phyloP scores from a whole-genome alignment of 2,888 invertebrate genomes.

The Drosophila lacicola region DNA sequence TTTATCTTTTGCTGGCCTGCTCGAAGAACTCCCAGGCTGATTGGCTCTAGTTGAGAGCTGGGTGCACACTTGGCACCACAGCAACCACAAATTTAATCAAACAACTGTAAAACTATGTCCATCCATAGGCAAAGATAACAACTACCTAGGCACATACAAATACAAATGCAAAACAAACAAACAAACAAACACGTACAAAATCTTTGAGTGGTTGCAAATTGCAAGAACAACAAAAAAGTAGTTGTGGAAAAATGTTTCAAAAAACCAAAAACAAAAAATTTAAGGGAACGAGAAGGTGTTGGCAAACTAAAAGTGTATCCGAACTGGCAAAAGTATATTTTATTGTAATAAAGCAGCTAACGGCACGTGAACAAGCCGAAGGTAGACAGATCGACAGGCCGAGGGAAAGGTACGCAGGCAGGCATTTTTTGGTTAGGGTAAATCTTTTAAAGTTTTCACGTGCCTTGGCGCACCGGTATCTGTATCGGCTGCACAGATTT shows the following conservation, averaged over 20 bases:
- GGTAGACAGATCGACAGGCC: conserved; percentile 10
- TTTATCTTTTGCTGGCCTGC: conserved; percentile 32
- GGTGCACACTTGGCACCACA: conserved; percentile 30
- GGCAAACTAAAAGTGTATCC: conserved; percentile 35
- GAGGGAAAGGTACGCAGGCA: background rate
- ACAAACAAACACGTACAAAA: conserved; percentile 37
- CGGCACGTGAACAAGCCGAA: conserved; percentile 45
- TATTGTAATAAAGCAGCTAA: conserved; percentile 60
- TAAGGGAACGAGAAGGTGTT: conserved; percentile 27
- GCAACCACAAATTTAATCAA: conserved; percentile 70
- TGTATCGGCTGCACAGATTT: conserved; percentile 64
- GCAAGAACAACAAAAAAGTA: conserved; percentile 55
- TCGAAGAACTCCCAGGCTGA: conserved; percentile 28
- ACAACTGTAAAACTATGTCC: conserved; percentile 52
- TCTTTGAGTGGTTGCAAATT: conserved; percentile 56
- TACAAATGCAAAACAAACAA: conserved; percentile 14
- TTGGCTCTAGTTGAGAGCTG: conserved; percentile 24
- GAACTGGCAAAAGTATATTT: conserved; percentile 52
- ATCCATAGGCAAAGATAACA: conserved; percentile 28
- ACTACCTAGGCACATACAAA: conserved; percentile 24
- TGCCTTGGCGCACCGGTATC: conserved; percentile 33
- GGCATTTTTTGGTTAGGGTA: conserved; percentile 16
- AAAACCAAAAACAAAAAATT: conserved; percentile 7
- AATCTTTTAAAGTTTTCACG: conserved; percentile 71
- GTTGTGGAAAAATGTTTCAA: conserved; percentile 61